Conservation (phyloP, 2,888 invertebrate species). For the Parnassius smintheus region DNA sequence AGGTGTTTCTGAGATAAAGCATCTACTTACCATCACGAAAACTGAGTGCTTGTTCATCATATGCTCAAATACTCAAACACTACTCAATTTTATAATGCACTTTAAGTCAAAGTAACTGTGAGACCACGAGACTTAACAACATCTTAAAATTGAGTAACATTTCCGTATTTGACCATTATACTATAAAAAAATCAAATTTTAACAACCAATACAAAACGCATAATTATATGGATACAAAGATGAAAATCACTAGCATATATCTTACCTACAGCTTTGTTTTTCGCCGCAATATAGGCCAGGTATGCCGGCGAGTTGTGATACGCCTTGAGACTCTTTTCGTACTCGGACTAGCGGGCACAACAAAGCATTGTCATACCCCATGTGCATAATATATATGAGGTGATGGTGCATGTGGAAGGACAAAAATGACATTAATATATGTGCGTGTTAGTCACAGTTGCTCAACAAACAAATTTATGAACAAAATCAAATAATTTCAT, state of each 20-base stretch:
- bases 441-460: conserved; percentile 67
- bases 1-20: too few species aligned
- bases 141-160: too few species aligned
- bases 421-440: conserved; percentile 56
- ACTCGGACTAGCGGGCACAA: conserved; percentile 84
- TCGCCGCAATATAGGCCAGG: conserved; percentile 95
- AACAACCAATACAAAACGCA: too few species aligned
- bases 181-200: too few species aligned
- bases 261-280: conserved; percentile 92
- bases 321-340: conserved; percentile 95
- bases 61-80: too few species aligned
- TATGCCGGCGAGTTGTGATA: conserved; percentile 98
- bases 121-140: too few species aligned
- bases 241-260: conserved; percentile 25
- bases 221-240: too few species aligned
- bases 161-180: too few species aligned
- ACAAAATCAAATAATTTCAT: conserved; percentile 21
- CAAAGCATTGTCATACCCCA: conserved; percentile 33
- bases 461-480: conserved; percentile 4
- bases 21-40: too few species aligned
- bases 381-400: conserved; percentile 55
- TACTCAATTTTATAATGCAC: too few species aligned
- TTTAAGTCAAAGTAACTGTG: too few species aligned
- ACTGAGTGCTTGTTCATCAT: too few species aligned
- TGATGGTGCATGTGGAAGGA: conserved; percentile 65